phyloP scores from a whole-genome alignment of 1,140 invertebrate species.

The Dermatophagoides farinae region DNA sequence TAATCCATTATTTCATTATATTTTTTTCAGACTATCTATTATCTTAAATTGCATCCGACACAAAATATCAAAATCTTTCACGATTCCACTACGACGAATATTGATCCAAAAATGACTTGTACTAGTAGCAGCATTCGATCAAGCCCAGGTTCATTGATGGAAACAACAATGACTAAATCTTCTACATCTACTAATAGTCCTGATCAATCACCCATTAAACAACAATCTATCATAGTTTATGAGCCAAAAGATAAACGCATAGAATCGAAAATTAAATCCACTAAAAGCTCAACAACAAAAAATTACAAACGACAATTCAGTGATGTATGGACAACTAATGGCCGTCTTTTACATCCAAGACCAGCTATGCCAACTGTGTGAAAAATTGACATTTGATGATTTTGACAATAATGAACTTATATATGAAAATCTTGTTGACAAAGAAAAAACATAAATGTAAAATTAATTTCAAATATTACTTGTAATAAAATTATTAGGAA shows the following conservation, averaged over 20 bases:
- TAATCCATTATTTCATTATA: neutral
- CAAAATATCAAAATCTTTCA: constrained; percentile 12
- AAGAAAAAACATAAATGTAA: neutral
- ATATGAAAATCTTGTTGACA: neutral
- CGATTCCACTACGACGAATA: too few species aligned
- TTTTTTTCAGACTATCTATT: constrained; percentile 16
- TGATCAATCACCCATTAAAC: too few species aligned
- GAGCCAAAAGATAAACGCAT: too few species aligned
- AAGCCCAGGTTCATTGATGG: neutral
- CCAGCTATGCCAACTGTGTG: constrained; percentile 1
- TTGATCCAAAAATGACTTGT: too few species aligned
- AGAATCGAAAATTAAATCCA: too few species aligned
- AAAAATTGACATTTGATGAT: neutral
- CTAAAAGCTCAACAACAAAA: neutral
- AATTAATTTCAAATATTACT: too few species aligned
- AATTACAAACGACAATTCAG: constrained; percentile 5
- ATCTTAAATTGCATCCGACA: constrained; percentile 19
- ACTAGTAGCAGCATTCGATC: too few species aligned
- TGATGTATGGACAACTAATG: constrained; percentile 14
- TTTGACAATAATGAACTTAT: neutral
- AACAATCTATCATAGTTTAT: too few species aligned
- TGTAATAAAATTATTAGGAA: too few species aligned
- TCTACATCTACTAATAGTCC: too few species aligned
- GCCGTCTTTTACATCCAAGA: constrained; percentile 11
- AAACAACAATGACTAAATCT: neutral